Conservation (phyloP, 2,888 invertebrate genomes). For the Neoitamus cyanurus region DNA sequence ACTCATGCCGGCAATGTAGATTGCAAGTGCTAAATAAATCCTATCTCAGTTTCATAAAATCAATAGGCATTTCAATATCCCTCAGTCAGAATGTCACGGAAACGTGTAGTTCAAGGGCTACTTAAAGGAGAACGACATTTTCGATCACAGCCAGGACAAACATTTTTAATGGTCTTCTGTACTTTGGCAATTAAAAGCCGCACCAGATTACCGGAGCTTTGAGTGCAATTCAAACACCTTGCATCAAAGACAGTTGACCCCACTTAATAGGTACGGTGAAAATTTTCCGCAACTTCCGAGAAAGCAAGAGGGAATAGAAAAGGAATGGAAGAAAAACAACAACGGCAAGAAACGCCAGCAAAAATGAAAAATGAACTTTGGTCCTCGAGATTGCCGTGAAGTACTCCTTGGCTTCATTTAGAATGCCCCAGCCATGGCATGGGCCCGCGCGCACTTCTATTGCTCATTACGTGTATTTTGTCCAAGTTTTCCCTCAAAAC, state of each 20-base stretch:
- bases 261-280: not conserved
- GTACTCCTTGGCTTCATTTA: conserved; percentile 34
- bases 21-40: too few relatives aligned
- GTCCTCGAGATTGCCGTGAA: not conserved
- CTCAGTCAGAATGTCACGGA: too few relatives aligned
- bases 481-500: conserved; percentile 37
- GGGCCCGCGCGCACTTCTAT: conserved; percentile 9
- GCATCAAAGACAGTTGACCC: not conserved
- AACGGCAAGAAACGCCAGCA: not conserved
- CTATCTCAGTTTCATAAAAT: too few relatives aligned
- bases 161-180: not conserved
- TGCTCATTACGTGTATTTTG: conserved; percentile 44
- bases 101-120: too few relatives aligned
- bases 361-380: conserved; percentile 17
- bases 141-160: too few relatives aligned
- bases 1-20: too few relatives aligned
- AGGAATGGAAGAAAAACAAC: not conserved
- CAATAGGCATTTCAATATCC: too few relatives aligned
- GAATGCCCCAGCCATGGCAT: not conserved
- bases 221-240: conserved; percentile 31
- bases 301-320: not conserved
- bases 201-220: not conserved
- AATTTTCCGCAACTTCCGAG: not conserved
- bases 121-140: too few relatives aligned
- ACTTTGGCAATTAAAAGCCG: not conserved